A percentile compares a stretch with the other conserved stretches of the same genome.
These are phyloP conservation scores for Euwallacea similis DNA, from an alignment of 1,140 invertebrate species.

Conservation along the genomic window DNA sequence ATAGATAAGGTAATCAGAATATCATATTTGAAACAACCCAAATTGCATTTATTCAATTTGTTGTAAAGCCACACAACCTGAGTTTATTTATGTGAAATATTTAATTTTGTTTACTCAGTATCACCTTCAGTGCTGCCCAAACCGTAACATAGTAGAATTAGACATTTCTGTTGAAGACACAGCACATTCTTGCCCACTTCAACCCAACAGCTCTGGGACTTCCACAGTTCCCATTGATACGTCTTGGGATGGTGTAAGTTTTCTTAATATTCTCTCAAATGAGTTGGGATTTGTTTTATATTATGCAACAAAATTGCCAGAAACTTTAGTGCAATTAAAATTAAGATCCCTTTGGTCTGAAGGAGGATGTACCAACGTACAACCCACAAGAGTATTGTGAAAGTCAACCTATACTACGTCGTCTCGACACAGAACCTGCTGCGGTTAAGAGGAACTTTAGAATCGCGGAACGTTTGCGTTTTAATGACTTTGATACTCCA, in stretches of 20 bases:
- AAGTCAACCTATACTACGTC: conserved; percentile 18
- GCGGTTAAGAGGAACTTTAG: conserved; percentile 17
- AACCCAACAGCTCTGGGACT: neutral
- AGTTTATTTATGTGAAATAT: too few species aligned
- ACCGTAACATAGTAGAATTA: conserved; percentile 16
- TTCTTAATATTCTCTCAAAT: neutral
- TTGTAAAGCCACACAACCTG: too few species aligned
- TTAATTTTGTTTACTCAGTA: conserved; percentile 15
- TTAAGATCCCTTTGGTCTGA: neutral
- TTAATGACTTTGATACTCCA: conserved; percentile 6
- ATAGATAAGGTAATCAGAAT: too few species aligned
- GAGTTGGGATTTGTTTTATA: neutral
- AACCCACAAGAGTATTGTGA: conserved; percentile 30
- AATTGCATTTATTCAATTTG: too few species aligned
- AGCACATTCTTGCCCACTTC: neutral
- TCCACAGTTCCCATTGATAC: conserved; percentile 21
- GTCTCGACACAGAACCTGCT: conserved; percentile 20
- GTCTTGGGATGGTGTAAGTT: conserved; percentile 30
- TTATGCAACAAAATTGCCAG: neutral
- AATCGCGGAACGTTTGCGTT: conserved; percentile 1
- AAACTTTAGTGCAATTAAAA: neutral
- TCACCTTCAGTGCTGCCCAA: conserved; percentile 19
- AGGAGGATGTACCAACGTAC: conserved; percentile 20
- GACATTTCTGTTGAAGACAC: conserved; percentile 8
- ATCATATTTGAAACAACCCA: too few species aligned